A percentile compares a stretch with the other conserved stretches of the same genome.
These are phyloP conservation scores for Caerostris darwini DNA, from an alignment of 1,140 invertebrate genomes.

Conservation along the genomic window DNA sequence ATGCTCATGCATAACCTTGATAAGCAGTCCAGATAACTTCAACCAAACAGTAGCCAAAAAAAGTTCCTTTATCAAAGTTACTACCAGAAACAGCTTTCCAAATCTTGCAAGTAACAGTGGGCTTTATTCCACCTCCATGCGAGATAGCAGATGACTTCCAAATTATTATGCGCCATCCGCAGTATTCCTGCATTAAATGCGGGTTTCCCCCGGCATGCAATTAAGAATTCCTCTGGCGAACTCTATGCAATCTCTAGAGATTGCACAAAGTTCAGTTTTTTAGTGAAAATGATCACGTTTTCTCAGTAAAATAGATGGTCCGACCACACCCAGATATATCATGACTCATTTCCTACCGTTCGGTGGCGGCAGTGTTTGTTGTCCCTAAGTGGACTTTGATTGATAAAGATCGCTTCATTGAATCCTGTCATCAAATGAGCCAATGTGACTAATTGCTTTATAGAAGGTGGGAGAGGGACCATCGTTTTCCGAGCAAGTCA, in stretches of 20 bases:
- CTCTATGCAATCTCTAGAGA: background rate
- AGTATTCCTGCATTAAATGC: background rate
- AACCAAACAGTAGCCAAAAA: too few relatives aligned
- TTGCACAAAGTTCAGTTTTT: background rate
- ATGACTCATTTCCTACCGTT: background rate
- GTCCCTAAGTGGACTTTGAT: background rate
- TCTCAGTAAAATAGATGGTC: background rate
- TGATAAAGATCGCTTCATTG: background rate
- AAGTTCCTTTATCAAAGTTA: too few relatives aligned
- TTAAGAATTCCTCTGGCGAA: background rate
- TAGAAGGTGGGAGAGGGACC: too few relatives aligned
- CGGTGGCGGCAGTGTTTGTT: background rate
- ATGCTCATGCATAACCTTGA: too few relatives aligned
- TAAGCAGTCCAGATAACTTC: too few relatives aligned
- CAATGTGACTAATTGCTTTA: background rate
- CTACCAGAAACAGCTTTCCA: background rate
- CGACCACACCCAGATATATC: background rate
- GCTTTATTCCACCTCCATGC: background rate
- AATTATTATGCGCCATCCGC: background rate
- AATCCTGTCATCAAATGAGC: background rate
- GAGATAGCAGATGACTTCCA: background rate
- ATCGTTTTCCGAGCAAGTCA: too few relatives aligned
- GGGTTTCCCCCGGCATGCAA: background rate
- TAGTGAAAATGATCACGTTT: slow-evolving; percentile 3
- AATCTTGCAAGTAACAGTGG: background rate